Evolutionary conservation across 2,888 invertebrate genomes (phyloP).

Genomic region (Nineta flava): DNA sequence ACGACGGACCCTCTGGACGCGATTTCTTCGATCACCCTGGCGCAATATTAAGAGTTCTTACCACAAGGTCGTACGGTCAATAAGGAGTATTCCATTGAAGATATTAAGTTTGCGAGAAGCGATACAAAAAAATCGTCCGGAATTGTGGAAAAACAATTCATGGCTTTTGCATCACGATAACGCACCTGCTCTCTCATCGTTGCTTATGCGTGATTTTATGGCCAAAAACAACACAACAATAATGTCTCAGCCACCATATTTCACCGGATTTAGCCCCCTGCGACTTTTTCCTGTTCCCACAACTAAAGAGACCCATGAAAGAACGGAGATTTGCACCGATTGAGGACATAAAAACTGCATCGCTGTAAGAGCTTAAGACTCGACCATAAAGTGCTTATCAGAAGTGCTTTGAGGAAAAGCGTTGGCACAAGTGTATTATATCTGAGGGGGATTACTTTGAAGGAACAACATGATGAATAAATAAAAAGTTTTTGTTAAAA

Average conservation of each 20-base stretch:
- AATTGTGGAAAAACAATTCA: too few species aligned
- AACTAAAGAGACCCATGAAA: constrained; percentile 2
- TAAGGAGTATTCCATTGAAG: too few species aligned
- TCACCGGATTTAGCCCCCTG: constrained; percentile 7
- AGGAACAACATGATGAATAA: background rate
- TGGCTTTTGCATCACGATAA: too few species aligned
- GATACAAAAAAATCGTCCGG: too few species aligned
- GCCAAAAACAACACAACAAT: constrained; percentile 2
- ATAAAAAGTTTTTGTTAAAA: background rate
- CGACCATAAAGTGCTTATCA: too few species aligned
- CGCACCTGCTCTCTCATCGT: too few species aligned
- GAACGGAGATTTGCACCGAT: constrained; percentile 3
- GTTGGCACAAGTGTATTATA: background rate
- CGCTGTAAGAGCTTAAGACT: background rate
- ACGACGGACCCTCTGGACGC: too few species aligned
- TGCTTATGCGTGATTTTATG: constrained; percentile 2
- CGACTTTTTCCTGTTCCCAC: constrained; percentile 6
- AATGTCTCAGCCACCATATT: constrained; percentile 3
- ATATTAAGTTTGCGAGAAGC: background rate
- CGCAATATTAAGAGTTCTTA: too few species aligned
- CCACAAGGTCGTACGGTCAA: too few species aligned
- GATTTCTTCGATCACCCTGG: too few species aligned
- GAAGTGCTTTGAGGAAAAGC: too few species aligned
- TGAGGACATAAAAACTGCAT: background rate
- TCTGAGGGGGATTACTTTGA: background rate